Conservation (phyloP, 2,797 vertebrate genomes). For the Characodon lateralis region DNA sequence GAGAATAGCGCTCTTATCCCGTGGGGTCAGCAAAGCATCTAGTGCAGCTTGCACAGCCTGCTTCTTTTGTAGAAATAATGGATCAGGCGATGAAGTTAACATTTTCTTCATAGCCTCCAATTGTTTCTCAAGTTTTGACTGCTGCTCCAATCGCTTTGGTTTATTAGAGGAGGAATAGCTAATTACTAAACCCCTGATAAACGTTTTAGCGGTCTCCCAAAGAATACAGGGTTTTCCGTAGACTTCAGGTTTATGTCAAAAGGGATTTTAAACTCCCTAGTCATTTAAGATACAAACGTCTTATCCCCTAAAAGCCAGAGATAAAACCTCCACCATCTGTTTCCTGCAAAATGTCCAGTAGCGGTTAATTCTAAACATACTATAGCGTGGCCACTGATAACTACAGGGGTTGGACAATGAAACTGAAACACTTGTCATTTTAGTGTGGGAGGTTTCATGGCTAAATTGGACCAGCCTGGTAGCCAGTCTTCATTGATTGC, state of each 20-base stretch:
- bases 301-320: background rate
- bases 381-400: background rate
- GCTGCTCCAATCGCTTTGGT: background rate
- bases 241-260: background rate
- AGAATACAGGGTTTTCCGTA: background rate
- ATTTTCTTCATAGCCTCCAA: background rate
- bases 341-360: background rate
- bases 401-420: too few relatives aligned
- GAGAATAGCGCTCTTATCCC: too few relatives aligned
- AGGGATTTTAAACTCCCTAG: background rate
- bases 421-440: too few relatives aligned
- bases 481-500: too few relatives aligned
- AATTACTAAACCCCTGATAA: background rate
- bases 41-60: too few relatives aligned
- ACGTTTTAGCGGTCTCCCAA: slow-evolving; percentile 9
- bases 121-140: slow-evolving; percentile 19
- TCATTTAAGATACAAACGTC: background rate
- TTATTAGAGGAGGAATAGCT: background rate
- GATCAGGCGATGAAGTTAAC: background rate
- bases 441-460: too few relatives aligned
- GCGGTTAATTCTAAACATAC: background rate
- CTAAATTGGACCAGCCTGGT: too few relatives aligned
- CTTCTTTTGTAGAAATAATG: background rate
- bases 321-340: background rate
- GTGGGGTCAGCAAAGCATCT: too few relatives aligned